Conservation (phyloP, 2,797 vertebrate species). For the Sebastes minor region DNA sequence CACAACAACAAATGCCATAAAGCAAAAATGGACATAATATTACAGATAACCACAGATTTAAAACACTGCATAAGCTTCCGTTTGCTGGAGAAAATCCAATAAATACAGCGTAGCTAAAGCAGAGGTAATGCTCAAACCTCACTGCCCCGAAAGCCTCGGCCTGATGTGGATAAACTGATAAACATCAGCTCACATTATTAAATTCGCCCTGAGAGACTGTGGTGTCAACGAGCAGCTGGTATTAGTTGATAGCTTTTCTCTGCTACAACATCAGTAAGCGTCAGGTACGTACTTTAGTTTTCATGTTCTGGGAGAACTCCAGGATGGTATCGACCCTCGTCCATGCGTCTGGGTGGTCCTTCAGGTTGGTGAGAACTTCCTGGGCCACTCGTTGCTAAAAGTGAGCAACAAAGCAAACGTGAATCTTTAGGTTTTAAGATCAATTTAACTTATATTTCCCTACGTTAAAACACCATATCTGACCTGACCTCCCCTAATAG, state of each 20-base stretch:
- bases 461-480: background rate
- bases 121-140: background rate
- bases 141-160: background rate
- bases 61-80: background rate
- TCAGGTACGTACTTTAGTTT: conserved; percentile 91
- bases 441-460: background rate
- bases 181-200: conserved; percentile 4
- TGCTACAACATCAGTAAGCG: background rate
- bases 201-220: background rate
- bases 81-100: background rate
- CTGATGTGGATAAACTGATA: conserved; percentile 4
- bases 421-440: background rate
- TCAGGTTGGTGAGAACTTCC: conserved; percentile 96
- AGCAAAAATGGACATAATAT: background rate
- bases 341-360: conserved; percentile 98
- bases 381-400: conserved; percentile 96
- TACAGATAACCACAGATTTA: background rate
- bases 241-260: background rate
- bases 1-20: background rate
- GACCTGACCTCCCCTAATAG: background rate
- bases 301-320: conserved; percentile 99
- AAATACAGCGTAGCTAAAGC: background rate
- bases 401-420: background rate
- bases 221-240: background rate
- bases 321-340: conserved; percentile 98